Evolutionary conservation across 2,888 invertebrate species (phyloP), one percentile per base, ranked within the genome.

Genomic region (Phyllotreta cruciferae): DNA sequence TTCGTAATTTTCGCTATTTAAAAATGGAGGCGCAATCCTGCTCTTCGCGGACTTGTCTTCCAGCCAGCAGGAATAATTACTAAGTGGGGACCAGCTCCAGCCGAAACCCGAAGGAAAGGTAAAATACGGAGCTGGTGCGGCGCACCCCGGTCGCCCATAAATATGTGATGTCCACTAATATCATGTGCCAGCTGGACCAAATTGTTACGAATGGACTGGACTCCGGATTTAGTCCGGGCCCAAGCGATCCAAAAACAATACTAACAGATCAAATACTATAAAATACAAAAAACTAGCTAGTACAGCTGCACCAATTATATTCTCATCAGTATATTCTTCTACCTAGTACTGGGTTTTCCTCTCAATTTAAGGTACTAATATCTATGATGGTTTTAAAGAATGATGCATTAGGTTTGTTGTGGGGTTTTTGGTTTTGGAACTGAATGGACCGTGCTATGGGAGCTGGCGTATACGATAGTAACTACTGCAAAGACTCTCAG

Each of bases 131-230:
- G 66, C 62, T 60, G 63, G 60, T 66, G 69, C 63, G 66, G 68
- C 68, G 66, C 24, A 24, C 71, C 78, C 77, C 74, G 76, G 73
- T 73, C 77, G 77, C 75, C 79, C 79, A 80, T 81, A 81, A 81
- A 81, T 81, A 81, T 79, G 78, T 80, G 80, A 81, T 81, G 80
- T 77, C 78, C 78, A 79, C 80, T 81, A 81, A 81, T 81, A 81
- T 80, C 80, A 80, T 79, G 81, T 81, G 81, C 81, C 81, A 80
- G 81, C 80, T 81, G 80, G 79, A 77, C 77, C 79, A 81, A 81
- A 81, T 81, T 81, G 81, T 80, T 81, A 81, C 80, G 79, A 81
- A 81, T 81, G 80, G 79, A 74, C 77, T 74, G 70, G 74, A 74
- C 74, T 74, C 75, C 75, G 73, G 53, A 41, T 47, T 11, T 69